Evolutionary conservation across 2,888 invertebrate genomes (phyloP), one percentile per base, ranked within the genome.

Genomic region (Thelaira solivaga): DNA sequence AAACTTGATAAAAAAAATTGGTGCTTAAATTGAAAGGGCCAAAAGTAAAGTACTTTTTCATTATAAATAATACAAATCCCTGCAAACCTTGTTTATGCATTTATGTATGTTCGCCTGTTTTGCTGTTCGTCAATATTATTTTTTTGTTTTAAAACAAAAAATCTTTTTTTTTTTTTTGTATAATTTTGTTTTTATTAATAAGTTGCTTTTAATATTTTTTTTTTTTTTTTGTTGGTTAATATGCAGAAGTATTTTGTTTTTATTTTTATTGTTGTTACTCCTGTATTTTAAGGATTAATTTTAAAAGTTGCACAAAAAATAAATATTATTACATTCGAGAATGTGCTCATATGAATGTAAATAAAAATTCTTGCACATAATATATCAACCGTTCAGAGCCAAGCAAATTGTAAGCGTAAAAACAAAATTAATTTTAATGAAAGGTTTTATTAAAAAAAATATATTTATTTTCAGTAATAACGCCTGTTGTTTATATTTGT

Each of bases 51-150:
- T n/a, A n/a, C n/a, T n/a, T n/a, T n/a, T n/a, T n/a, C n/a, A n/a
- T n/a, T n/a, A n/a, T n/a, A n/a, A n/a, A n/a, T n/a, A n/a, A n/a
- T n/a, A n/a, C n/a, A n/a, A n/a, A n/a, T n/a, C n/a, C n/a, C n/a
- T n/a, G n/a, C n/a, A n/a, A n/a, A n/a, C n/a, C n/a, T n/a, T n/a
- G n/a, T n/a, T n/a, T n/a, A n/a, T n/a, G n/a, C n/a, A n/a, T n/a
- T n/a, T n/a, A n/a, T n/a, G n/a, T n/a, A n/a, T n/a, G n/a, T n/a
- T n/a, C n/a, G n/a, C n/a, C n/a, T n/a, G n/a, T n/a, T n/a, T n/a
- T n/a, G n/a, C n/a, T n/a, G n/a, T n/a, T n/a, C 41, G 11, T 51
- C 26, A 59, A 61, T 51, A 74, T 59, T 51, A 8, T 31, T 49
- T 29, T 31, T 49, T 55, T 53, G 24, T 45, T 20, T 43, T 26